Conservation (phyloP, 2,113 vertebrate species). For the Pipa parva region DNA sequence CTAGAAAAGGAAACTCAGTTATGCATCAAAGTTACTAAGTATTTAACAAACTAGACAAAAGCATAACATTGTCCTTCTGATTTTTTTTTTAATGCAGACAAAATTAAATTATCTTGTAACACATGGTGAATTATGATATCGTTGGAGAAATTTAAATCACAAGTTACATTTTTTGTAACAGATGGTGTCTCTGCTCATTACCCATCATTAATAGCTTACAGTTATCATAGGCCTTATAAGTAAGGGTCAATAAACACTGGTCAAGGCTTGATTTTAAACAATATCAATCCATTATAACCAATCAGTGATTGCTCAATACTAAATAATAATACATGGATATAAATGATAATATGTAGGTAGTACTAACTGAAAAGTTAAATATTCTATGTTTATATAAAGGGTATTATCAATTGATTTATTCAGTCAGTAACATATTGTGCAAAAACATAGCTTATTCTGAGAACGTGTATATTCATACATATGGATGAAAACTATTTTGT, state of each 20-base stretch:
- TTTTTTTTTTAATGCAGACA: slow-evolving; percentile 1
- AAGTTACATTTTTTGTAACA: slow-evolving; percentile 10
- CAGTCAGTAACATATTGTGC: too few species aligned
- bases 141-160: slow-evolving; percentile 1
- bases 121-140: slow-evolving; percentile 1
- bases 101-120: slow-evolving; percentile 5
- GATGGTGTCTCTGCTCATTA: not conserved
- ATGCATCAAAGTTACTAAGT: not conserved
- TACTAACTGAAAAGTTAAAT: too few species aligned
- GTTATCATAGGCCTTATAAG: slow-evolving; percentile 15
- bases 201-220: slow-evolving; percentile 4
- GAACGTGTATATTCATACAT: too few species aligned
- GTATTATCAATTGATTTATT: too few species aligned
- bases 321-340: too few species aligned
- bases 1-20: too few species aligned
- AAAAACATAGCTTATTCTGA: too few species aligned
- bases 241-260: not conserved
- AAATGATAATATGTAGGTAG: too few species aligned
- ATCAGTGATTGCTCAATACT: not conserved
- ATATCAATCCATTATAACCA: not conserved
- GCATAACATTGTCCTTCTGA: not conserved
- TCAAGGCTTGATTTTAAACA: slow-evolving; percentile 1
- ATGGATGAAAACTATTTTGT: too few species aligned
- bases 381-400: too few species aligned
- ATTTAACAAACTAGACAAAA: not conserved